Evolutionary conservation across 2,113 vertebrate genomes (phyloP).

Genomic region (Synodontis membranacea): DNA sequence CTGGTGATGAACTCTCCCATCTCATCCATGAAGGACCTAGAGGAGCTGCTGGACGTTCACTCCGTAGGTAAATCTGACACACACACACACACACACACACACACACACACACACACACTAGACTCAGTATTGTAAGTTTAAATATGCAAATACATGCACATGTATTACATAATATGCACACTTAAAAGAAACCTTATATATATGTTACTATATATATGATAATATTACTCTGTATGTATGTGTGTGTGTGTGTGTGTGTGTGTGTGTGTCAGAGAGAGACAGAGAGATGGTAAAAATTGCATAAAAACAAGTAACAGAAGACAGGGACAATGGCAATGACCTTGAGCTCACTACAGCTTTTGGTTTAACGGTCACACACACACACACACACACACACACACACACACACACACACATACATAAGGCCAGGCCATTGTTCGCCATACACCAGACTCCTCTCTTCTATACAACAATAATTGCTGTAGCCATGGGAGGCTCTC

Average conservation of each 20-base stretch:
- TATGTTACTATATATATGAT: too few relatives aligned
- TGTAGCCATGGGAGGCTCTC: slow-evolving; percentile 1
- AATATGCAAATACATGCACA: neutral
- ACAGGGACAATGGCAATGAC: slow-evolving; percentile 52
- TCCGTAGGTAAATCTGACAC: slow-evolving; percentile 84
- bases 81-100: slow-evolving; percentile 32
- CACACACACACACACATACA: slow-evolving; percentile 42
- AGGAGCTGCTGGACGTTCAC: slow-evolving; percentile 81
- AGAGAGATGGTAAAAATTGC: slow-evolving; percentile 55
- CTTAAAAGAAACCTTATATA: neutral
- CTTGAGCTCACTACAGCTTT: slow-evolving; percentile 48
- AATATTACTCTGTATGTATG: slow-evolving; percentile 48
- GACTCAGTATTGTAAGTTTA: slow-evolving; percentile 3
- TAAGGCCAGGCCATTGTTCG: slow-evolving; percentile 67
- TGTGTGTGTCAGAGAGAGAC: neutral
- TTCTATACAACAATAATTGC: neutral
- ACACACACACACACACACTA: slow-evolving; percentile 21
- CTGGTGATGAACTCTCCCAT: slow-evolving; percentile 83
- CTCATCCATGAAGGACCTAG: slow-evolving; percentile 87
- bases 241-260: slow-evolving; percentile 39
- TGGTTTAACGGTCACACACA: slow-evolving; percentile 34
- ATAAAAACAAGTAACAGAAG: slow-evolving; percentile 46
- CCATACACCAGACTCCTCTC: slow-evolving; percentile 54
- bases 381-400: slow-evolving; percentile 39
- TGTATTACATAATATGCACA: neutral